Percentiles rank a stretch among this genome's conserved stretches.
Evolutionary conservation across 2,888 invertebrate genomes (phyloP).

Genomic region (Trachelus tabidus): DNA sequence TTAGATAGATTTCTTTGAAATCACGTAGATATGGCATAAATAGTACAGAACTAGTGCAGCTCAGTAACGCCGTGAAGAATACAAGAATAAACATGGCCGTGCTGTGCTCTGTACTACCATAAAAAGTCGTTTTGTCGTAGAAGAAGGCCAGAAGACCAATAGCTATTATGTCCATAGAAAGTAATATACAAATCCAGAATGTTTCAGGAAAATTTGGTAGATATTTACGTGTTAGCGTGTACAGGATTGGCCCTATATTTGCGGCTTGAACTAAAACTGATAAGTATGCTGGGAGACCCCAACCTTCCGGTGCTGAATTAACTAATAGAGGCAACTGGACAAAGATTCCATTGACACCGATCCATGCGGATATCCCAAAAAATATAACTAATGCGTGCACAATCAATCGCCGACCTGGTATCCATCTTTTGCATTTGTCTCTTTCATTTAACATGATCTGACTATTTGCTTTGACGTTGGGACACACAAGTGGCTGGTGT

Average conservation of each 20-base stretch:
- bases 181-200: conserved; percentile 69
- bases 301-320: conserved; percentile 82
- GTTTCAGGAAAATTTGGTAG: conserved; percentile 68
- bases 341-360: conserved; percentile 87
- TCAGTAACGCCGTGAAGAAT: conserved; percentile 78
- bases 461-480: not conserved
- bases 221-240: conserved; percentile 69
- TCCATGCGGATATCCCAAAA: conserved; percentile 86
- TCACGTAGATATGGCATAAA: conserved; percentile 87
- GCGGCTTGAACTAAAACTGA: conserved; percentile 82
- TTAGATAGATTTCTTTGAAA: conserved; percentile 79
- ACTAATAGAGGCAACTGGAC: conserved; percentile 88
- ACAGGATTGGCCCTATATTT: conserved; percentile 81
- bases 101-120: conserved; percentile 70
- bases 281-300: conserved; percentile 86
- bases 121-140: conserved; percentile 69
- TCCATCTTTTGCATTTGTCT: not conserved
- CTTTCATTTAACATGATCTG: not conserved
- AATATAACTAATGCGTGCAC: conserved; percentile 79
- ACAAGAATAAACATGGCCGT: conserved; percentile 73
- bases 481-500: not conserved
- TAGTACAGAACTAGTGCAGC: conserved; percentile 87
- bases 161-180: conserved; percentile 70
- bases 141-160: conserved; percentile 72
- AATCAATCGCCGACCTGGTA: conserved; percentile 39